Base-by-base conservation (phyloP, 2,797 vertebrate genomes). In the Sardinella longiceps region DNA sequence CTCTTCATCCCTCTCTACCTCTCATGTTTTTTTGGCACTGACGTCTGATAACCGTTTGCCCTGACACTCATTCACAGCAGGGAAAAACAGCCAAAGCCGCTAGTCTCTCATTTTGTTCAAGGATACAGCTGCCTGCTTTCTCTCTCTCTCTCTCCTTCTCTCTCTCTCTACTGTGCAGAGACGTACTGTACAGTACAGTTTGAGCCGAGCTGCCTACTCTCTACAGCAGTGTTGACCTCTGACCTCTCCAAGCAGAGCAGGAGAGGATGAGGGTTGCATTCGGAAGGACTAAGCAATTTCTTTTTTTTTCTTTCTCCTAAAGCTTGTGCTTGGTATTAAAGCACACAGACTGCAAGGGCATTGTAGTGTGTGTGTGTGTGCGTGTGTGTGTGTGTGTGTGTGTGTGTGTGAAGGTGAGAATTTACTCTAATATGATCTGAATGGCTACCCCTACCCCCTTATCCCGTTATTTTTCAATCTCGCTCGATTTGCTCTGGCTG, bases 401-500 rank as follows among this genome's bases (percentile, higher is more conserved):
- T 70, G 63, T 37, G 63, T 37, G 30, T 25, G 12, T 18, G 12
- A 51, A 58, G 77, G 77, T 28, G 15, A 58, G 14, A 50, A 87
- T 60, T 63, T 87, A 87, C 91, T 85, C 86, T 86, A 85, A 81
- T 53, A 43, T 63, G 86, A 90, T 87, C 83, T 89, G 81, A 84
- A 86, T 88, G 50, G 86, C 12, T 5, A 25, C 60, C 60, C 9
- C n/a, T 12, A 25, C n/a, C 60, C 28, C 28, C 63, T 33, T 37
- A 39, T 56, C 50, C 88, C 48, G 48, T 89, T 85, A 82, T 82
- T 86, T 87, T 81, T 86, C 86, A 77, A 84, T 81, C 83, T 90
- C 87, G 85, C 88, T 92, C 82, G 89, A 45, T 91, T 89, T 90
- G 89, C 92, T 89, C 91, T 86, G 87, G 84, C 56, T 83, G 83